Base-by-base conservation (phyloP, 2,797 vertebrate species). In the Gobio occitaniae region DNA sequence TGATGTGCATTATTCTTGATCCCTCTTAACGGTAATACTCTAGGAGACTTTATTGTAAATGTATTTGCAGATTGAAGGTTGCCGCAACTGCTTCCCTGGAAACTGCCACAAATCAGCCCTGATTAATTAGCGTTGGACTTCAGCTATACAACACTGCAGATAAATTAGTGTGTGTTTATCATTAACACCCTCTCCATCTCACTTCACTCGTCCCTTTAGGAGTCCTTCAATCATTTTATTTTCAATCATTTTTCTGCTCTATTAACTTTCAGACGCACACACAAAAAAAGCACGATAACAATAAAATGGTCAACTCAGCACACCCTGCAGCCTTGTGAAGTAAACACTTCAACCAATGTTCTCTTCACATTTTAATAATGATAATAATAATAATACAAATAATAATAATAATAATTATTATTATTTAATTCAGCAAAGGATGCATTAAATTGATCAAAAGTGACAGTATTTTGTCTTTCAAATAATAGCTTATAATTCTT, bases 1-100 rank as follows among this genome's bases (percentile, higher is more conserved):
- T 85, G 85, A 89, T 86, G 76, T 88, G 83, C 78, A 81, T 87
- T 82, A 32, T 68, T 76, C n/a, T 80, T 71, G 74, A 80, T 29
- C 61, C 25, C 68, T 85, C 71, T 66, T 47, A 59, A 38, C 48
- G 5, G 56, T 86, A 59, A 79, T 36, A 50, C 38, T 38, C 3
- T 12, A 41, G 13, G 66, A 44, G 16, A 52, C 41, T 71, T 78
- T 41, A 72, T 69, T 70, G 17, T 32, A 76, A 52, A 25, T 47
- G 61, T 47, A 38, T 78, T 75, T 80, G 41, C 56, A 61, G 36
- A 76, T 61, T 81, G 50, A 61, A 61, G 47, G 63, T 38, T 32
- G 66, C 78, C 15, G n/a, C 82, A 82, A 72, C 65, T 32, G 52
- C 79, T 69, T 82, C 75, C 63, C 56, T 19, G 38, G n/a, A 70